Evolutionary conservation across 2,888 invertebrate genomes (phyloP).

Genomic region (Aporophyla nigra): DNA sequence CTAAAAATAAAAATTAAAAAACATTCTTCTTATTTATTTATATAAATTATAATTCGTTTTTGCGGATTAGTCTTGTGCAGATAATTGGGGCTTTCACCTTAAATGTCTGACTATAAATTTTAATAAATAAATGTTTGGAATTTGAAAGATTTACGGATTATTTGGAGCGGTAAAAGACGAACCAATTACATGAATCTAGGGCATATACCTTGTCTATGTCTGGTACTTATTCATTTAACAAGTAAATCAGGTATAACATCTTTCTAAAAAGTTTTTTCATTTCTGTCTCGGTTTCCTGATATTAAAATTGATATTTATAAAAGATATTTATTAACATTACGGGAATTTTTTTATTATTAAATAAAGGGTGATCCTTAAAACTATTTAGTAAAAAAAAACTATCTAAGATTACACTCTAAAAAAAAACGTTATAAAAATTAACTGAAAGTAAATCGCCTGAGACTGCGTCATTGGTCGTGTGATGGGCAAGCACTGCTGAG

Average conservation of each 20-base stretch:
- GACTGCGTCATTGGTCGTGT: too few relatives aligned
- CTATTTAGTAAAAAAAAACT: too few relatives aligned
- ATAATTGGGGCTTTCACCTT: conserved; percentile 63
- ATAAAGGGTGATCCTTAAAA: too few relatives aligned
- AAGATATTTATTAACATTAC: background rate
- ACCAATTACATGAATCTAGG: conserved; percentile 22
- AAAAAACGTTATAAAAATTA: too few relatives aligned
- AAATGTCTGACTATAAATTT: conserved; percentile 27
- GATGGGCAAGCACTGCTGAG: too few relatives aligned
- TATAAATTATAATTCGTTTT: conserved; percentile 41
- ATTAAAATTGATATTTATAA: background rate
- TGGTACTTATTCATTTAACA: conserved; percentile 2
- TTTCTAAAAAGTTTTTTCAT: background rate
- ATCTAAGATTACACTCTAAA: too few relatives aligned
- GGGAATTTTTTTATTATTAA: background rate
- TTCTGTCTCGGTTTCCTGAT: background rate
- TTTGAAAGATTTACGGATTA: conserved; percentile 29
- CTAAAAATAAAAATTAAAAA: conserved; percentile 44
- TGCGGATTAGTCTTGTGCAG: conserved; percentile 22
- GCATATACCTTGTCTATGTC: background rate
- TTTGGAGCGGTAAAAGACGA: conserved; percentile 5
- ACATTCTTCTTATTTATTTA: conserved; percentile 44
- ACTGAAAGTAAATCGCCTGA: too few relatives aligned
- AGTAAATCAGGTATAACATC: conserved; percentile 10
- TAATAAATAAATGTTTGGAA: conserved; percentile 17